phyloP scores from a whole-genome alignment of 2,888 invertebrate species.

The Aquatica leii region DNA sequence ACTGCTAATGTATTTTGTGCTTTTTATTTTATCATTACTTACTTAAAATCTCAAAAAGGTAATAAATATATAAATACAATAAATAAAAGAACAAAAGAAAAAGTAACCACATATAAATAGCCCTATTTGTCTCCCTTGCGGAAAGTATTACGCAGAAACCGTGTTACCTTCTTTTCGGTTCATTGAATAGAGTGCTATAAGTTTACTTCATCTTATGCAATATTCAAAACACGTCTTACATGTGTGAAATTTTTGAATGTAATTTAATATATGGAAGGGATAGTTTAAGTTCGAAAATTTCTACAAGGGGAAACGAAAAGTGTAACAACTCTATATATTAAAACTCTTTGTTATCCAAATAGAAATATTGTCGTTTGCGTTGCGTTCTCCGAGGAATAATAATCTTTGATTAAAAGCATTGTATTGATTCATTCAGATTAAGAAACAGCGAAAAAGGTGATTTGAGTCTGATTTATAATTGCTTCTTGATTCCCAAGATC shows the following conservation, averaged over 20 bases:
- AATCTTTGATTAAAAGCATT: not conserved
- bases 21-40: too few species aligned
- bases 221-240: slow-evolving; percentile 44
- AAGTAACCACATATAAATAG: slow-evolving; percentile 25
- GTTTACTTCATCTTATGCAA: slow-evolving; percentile 43
- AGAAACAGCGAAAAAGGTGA: not conserved
- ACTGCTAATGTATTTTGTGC: too few species aligned
- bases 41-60: not conserved
- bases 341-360: too few species aligned
- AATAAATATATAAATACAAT: not conserved
- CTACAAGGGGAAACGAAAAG: too few species aligned
- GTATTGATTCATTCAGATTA: slow-evolving; percentile 1
- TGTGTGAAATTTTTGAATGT: slow-evolving; percentile 46
- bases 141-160: slow-evolving; percentile 48
- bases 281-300: slow-evolving; percentile 23
- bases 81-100: slow-evolving; percentile 8
- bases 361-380: too few species aligned
- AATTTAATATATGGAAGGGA: slow-evolving; percentile 35
- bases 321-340: not conserved
- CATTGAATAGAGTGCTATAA: slow-evolving; percentile 56
- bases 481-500: slow-evolving; percentile 56
- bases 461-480: slow-evolving; percentile 45
- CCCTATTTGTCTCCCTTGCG: slow-evolving; percentile 22
- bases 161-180: slow-evolving; percentile 54
- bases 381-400: too few species aligned